A percentile compares a stretch with the other conserved stretches of the same genome.
These are phyloP conservation scores for Zaprionus ornatus DNA, from an alignment of 1,140 invertebrate species.

Conservation along the genomic window DNA sequence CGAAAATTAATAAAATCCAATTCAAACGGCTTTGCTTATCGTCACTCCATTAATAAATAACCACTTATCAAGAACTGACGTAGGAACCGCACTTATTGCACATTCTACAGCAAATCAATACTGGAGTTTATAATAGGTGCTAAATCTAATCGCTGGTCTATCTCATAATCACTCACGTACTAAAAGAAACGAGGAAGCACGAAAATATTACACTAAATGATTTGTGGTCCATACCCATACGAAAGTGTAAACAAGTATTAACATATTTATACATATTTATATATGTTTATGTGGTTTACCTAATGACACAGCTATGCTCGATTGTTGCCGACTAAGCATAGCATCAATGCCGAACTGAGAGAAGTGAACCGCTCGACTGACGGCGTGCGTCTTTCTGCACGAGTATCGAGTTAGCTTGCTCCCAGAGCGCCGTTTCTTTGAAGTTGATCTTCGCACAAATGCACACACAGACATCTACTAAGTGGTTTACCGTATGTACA, in stretches of 20 bases:
- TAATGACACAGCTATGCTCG: background rate
- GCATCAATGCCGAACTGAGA: background rate
- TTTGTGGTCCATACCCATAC: background rate
- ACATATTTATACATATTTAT: background rate
- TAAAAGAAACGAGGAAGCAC: background rate
- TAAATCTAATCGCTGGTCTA: slow-evolving; percentile 31
- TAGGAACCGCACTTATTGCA: background rate
- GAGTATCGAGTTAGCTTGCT: background rate
- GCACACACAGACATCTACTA: background rate
- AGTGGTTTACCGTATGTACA: background rate
- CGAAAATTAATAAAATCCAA: background rate
- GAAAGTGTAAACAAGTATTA: background rate
- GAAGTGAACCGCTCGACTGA: background rate
- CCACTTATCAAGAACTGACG: slow-evolving; percentile 20
- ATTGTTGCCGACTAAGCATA: background rate
- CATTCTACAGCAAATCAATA: slow-evolving; percentile 32
- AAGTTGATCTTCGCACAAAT: background rate
- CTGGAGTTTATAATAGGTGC: slow-evolving; percentile 14
- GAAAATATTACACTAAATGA: slow-evolving; percentile 13
- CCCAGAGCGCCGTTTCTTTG: background rate
- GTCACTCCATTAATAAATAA: slow-evolving; percentile 24
- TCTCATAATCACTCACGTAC: background rate
- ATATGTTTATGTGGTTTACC: background rate
- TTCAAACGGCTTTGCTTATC: background rate
- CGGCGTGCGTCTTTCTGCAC: background rate